These are phyloP conservation scores for Notolepis coatsorum DNA, from an alignment of 2,797 vertebrate species.

Conservation along the genomic window DNA sequence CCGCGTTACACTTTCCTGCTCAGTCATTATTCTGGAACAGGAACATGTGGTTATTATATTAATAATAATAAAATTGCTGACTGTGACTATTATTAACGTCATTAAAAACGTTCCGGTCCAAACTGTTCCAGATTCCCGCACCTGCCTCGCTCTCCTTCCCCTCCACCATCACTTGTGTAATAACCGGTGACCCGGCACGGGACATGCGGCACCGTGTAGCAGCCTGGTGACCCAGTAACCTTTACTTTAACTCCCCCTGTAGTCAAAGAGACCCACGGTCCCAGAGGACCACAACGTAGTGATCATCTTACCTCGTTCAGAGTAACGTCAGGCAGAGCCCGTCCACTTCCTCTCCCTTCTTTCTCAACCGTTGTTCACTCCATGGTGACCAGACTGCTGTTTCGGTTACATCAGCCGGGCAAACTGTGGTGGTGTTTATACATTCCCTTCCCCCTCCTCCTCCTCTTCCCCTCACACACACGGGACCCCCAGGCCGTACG, in stretches of 20 bases:
- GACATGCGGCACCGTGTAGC: too few species aligned
- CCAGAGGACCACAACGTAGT: background rate
- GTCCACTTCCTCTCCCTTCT: conserved; percentile 9
- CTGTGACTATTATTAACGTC: too few species aligned
- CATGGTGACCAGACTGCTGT: conserved; percentile 27
- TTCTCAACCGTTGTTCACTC: conserved; percentile 30
- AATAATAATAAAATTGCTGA: background rate
- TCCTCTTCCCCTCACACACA: background rate
- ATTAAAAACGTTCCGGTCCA: too few species aligned
- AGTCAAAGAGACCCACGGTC: background rate
- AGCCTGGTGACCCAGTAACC: conserved; percentile 13
- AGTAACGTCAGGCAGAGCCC: conserved; percentile 3
- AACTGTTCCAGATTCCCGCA: too few species aligned
- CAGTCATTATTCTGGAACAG: too few species aligned
- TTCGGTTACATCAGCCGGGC: conserved; percentile 46
- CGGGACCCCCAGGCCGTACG: background rate
- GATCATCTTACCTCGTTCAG: conserved; percentile 65
- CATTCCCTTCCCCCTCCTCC: conserved; percentile 5
- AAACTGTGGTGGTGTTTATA: conserved; percentile 10
- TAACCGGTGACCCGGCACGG: too few species aligned
- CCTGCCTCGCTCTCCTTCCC: background rate
- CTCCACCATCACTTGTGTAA: background rate
- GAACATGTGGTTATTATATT: too few species aligned
- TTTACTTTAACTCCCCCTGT: background rate
- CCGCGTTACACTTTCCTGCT: too few species aligned